A percentile compares a stretch with the other conserved stretches of the same genome.
phyloP scores from a whole-genome alignment of 2,797 vertebrate species.

The Anableps anableps region DNA sequence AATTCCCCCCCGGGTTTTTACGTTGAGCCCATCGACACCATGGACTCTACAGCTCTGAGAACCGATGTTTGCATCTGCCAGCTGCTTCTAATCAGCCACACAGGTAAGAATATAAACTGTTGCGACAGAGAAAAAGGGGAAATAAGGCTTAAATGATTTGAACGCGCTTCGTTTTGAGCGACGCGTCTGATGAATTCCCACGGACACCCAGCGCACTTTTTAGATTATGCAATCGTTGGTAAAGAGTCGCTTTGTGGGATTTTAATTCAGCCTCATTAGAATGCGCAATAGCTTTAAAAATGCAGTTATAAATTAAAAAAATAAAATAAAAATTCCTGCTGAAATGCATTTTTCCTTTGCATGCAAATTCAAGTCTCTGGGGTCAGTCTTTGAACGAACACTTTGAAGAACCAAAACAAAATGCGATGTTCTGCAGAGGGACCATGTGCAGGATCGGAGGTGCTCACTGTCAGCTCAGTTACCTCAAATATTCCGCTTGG shows the following conservation, averaged over 20 bases:
- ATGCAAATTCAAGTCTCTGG: neutral
- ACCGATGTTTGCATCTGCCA: slow-evolving; percentile 76
- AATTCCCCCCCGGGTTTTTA: slow-evolving; percentile 11
- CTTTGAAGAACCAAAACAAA: neutral
- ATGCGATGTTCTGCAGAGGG: neutral
- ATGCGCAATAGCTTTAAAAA: neutral
- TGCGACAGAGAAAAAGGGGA: neutral
- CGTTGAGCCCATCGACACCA: slow-evolving; percentile 50
- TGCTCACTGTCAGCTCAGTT: neutral
- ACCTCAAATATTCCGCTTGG: neutral
- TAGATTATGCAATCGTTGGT: neutral
- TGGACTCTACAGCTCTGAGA: slow-evolving; percentile 79
- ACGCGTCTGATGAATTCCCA: slow-evolving; percentile 6
- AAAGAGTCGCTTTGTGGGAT: neutral
- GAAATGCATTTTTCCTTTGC: neutral
- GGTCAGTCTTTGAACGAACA: neutral
- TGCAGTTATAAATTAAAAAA: neutral
- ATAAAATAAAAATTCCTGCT: too few relatives aligned
- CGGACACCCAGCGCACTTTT: neutral
- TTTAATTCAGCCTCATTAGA: neutral
- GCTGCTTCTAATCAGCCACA: slow-evolving; percentile 84
- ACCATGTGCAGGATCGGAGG: neutral
- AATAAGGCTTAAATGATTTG: neutral
- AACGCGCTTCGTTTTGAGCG: slow-evolving; percentile 12
- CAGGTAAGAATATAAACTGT: slow-evolving; percentile 84